phyloP scores from a whole-genome alignment of 2,888 invertebrate species.

The Mythimna loreyi region DNA sequence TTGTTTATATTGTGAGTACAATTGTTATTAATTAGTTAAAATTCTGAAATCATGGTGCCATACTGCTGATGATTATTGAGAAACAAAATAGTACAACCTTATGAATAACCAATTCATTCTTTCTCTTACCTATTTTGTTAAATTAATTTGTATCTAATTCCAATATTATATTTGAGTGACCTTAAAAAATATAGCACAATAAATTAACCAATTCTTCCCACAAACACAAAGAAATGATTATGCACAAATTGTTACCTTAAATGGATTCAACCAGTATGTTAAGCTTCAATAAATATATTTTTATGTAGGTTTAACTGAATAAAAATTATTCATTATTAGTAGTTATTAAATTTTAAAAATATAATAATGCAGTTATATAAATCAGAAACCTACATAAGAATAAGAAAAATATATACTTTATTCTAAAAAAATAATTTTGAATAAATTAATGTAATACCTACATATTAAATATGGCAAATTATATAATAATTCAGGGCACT shows the following conservation, averaged over 20 bases:
- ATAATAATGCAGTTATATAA: slow-evolving; percentile 29
- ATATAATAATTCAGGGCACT: slow-evolving; percentile 67
- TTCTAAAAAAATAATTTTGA: slow-evolving; percentile 41
- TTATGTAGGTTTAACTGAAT: slow-evolving; percentile 59
- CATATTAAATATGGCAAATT: slow-evolving; percentile 56
- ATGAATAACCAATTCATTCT: neutral
- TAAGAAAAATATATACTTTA: slow-evolving; percentile 29
- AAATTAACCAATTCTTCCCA: slow-evolving; percentile 44
- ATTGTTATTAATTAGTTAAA: slow-evolving; percentile 14
- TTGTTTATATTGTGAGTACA: slow-evolving; percentile 59
- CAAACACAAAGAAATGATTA: slow-evolving; percentile 56
- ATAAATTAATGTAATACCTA: slow-evolving; percentile 40
- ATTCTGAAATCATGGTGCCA: slow-evolving; percentile 33
- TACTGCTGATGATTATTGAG: slow-evolving; percentile 10
- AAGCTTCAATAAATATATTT: slow-evolving; percentile 56
- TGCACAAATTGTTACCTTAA: slow-evolving; percentile 61
- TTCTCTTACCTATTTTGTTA: neutral
- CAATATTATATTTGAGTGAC: slow-evolving; percentile 16
- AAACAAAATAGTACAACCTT: neutral
- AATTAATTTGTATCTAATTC: slow-evolving; percentile 4
- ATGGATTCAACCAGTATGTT: slow-evolving; percentile 37
- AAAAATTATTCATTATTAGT: slow-evolving; percentile 45
- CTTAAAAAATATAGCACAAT: slow-evolving; percentile 54
- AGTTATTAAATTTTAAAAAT: slow-evolving; percentile 37
- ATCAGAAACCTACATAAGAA: slow-evolving; percentile 54